phyloP scores from a whole-genome alignment of 2,888 invertebrate genomes.

The Amphimallon solstitiale region DNA sequence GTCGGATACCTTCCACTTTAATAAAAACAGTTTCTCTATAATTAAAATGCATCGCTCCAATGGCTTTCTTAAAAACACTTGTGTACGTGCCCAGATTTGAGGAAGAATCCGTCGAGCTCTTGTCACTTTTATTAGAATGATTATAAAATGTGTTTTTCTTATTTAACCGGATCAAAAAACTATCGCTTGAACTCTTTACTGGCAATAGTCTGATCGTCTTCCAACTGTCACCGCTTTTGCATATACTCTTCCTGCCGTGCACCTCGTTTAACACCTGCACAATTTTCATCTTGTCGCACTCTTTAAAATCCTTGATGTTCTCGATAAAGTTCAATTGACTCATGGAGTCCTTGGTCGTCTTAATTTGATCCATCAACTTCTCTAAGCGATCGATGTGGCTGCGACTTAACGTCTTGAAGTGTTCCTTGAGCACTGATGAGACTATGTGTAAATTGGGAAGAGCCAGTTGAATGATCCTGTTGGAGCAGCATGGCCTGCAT shows the following conservation, averaged over 20 bases:
- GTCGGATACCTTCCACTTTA: slow-evolving; percentile 11
- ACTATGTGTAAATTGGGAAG: slow-evolving; percentile 36
- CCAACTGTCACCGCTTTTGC: neutral
- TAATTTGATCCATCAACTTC: slow-evolving; percentile 30
- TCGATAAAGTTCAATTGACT: slow-evolving; percentile 22
- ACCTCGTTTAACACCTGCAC: slow-evolving; percentile 14
- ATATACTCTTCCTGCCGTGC: neutral
- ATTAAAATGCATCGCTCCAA: slow-evolving; percentile 10
- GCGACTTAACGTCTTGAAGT: slow-evolving; percentile 29
- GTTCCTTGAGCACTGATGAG: slow-evolving; percentile 29
- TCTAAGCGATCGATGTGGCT: slow-evolving; percentile 29
- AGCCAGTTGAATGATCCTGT: slow-evolving; percentile 30
- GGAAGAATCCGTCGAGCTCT: neutral
- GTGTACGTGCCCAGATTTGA: neutral
- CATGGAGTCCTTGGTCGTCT: slow-evolving; percentile 1
- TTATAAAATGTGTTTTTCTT: slow-evolving; percentile 6
- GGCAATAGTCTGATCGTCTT: slow-evolving; percentile 16
- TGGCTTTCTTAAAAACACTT: slow-evolving; percentile 1
- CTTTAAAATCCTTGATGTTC: slow-evolving; percentile 38
- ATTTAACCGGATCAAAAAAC: slow-evolving; percentile 17
- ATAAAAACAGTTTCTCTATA: slow-evolving; percentile 14
- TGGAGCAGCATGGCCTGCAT: slow-evolving; percentile 10
- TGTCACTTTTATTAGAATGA: neutral
- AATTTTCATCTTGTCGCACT: slow-evolving; percentile 14
- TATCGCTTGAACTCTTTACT: slow-evolving; percentile 30